phyloP scores from a whole-genome alignment of 2,888 invertebrate genomes.

The Chaetogeoica ovagalla region DNA sequence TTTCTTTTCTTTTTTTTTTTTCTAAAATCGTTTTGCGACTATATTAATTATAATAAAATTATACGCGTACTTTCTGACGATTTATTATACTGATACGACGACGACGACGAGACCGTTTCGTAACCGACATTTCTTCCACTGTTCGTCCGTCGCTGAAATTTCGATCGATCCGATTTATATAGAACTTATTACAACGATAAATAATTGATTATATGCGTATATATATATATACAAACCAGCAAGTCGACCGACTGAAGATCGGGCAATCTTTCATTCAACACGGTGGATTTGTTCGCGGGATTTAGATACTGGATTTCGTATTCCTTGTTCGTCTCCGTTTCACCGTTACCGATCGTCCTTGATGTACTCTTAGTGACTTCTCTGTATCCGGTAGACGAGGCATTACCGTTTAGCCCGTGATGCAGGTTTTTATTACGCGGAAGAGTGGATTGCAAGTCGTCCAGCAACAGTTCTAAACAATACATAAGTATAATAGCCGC shows the following conservation, averaged over 20 bases:
- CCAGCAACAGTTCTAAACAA: conserved; percentile 58
- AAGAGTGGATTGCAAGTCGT: conserved; percentile 59
- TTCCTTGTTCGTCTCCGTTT: conserved; percentile 56
- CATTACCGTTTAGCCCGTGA: conserved; percentile 51
- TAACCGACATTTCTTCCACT: conserved; percentile 46
- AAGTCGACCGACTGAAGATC: conserved; percentile 49
- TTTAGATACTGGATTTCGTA: conserved; percentile 58
- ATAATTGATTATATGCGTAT: not conserved
- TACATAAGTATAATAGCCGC: conserved; percentile 21
- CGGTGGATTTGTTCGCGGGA: conserved; percentile 58
- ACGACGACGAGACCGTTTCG: conserved; percentile 33
- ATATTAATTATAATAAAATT: too few relatives aligned
- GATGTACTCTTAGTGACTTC: conserved; percentile 57
- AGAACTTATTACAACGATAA: not conserved
- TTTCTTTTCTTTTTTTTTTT: too few relatives aligned
- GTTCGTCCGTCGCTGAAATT: conserved; percentile 43
- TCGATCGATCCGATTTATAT: not conserved
- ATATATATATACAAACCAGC: conserved; percentile 8
- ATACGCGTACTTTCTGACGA: conserved; percentile 34
- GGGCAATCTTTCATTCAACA: conserved; percentile 57
- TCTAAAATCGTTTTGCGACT: too few relatives aligned
- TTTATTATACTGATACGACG: conserved; percentile 46
- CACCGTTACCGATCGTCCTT: conserved; percentile 55
- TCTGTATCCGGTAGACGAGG: conserved; percentile 56
- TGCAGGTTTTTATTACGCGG: conserved; percentile 54